Conservation (phyloP, 2,113 vertebrate genomes). For the Odobenus rosmarus region DNA sequence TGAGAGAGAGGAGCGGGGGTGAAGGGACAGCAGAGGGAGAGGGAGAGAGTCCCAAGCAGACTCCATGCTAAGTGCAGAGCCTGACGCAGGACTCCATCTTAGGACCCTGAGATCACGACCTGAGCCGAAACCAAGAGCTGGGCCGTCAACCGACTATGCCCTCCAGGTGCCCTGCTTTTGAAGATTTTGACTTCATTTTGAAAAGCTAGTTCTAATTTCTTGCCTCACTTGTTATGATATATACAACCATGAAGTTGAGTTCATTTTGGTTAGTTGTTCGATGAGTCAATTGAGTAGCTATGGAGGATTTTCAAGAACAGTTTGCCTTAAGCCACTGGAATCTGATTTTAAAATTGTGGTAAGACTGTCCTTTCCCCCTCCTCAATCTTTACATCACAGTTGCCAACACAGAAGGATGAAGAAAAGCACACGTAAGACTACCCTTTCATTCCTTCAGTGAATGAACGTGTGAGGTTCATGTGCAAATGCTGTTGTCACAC, state of each 20-base stretch:
- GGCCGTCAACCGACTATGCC: not conserved
- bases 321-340: constrained; percentile 27
- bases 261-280: not conserved
- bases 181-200: constrained; percentile 36
- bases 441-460: not conserved
- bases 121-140: not conserved
- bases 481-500: not conserved
- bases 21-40: not conserved
- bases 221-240: not conserved
- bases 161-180: not conserved
- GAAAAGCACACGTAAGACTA: not conserved
- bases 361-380: not conserved
- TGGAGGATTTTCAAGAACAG: not conserved
- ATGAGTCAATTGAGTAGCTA: not conserved
- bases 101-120: not conserved
- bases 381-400: not conserved
- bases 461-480: not conserved
- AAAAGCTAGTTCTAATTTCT: constrained; percentile 22
- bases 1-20: not conserved
- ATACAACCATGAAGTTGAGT: not conserved
- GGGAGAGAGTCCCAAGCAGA: not conserved
- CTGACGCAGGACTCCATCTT: not conserved
- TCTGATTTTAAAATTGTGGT: not conserved
- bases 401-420: not conserved
- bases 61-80: rapidly evolving